These are phyloP conservation scores for Halichoerus grypus DNA, from an alignment of 2,113 vertebrate species.

Conservation along the genomic window DNA sequence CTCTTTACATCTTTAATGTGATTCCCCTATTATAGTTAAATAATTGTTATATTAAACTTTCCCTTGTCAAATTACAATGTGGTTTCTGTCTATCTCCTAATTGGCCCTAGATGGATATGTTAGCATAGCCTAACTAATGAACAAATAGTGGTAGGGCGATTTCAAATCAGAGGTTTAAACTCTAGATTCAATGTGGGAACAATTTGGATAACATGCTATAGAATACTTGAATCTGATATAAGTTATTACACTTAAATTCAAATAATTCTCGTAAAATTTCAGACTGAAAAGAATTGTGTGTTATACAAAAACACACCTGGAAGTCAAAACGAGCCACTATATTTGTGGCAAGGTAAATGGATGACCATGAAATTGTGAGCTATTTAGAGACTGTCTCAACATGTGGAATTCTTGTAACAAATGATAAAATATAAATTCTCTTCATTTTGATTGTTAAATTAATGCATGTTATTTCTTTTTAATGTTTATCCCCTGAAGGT, in stretches of 20 bases:
- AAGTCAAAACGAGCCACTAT: not conserved
- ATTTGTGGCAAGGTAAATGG: not conserved
- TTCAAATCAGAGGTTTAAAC: not conserved
- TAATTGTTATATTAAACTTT: not conserved
- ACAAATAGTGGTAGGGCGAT: not conserved
- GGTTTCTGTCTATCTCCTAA: not conserved
- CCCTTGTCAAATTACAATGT: not conserved
- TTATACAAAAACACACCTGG: not conserved
- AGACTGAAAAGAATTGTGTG: not conserved
- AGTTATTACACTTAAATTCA: not conserved
- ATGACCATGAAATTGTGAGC: not conserved
- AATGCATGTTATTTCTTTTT: not conserved
- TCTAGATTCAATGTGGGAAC: not conserved
- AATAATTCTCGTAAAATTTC: conserved; percentile 13
- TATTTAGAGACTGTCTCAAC: not conserved
- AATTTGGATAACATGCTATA: not conserved
- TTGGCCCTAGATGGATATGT: not conserved
- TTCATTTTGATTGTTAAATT: not conserved
- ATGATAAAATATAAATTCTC: not conserved
- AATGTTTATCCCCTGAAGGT: not conserved
- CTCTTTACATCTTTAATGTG: not conserved
- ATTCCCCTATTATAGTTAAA: not conserved
- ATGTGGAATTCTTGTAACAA: not conserved
- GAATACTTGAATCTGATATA: not conserved
- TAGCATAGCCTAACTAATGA: not conserved